A percentile compares a stretch with the other conserved stretches of the same genome.
Conservation (phyloP, 2,888 invertebrate genomes). For the Leucoma salicis region DNA sequence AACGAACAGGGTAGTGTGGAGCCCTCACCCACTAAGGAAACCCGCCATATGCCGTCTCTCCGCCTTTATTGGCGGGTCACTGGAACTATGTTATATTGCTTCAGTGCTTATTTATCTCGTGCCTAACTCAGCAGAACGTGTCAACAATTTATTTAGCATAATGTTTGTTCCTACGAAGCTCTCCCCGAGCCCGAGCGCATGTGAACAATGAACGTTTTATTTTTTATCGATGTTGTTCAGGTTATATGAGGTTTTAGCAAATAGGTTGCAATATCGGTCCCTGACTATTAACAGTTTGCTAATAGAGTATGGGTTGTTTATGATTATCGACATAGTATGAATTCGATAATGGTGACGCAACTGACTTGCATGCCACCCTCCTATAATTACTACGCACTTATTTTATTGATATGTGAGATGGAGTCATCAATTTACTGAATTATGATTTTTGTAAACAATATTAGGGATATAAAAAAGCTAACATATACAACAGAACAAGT, state of each 20-base stretch:
- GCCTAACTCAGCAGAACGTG: conserved; percentile 12
- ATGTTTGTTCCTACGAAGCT: conserved; percentile 23
- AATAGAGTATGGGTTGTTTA: conserved; percentile 45
- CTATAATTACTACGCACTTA: conserved; percentile 51
- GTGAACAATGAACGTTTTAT: conserved; percentile 26
- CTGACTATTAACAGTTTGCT: conserved; percentile 30
- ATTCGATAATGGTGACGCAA: conserved; percentile 65
- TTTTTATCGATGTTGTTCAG: conserved; percentile 11
- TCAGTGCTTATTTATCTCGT: too few species aligned
- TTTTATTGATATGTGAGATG: conserved; percentile 56
- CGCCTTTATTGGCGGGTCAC: too few species aligned
- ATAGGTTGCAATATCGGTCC: conserved; percentile 13
- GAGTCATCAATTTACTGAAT: conserved; percentile 45
- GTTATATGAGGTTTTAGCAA: conserved; percentile 26
- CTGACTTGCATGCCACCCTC: conserved; percentile 55
- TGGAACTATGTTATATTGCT: too few species aligned
- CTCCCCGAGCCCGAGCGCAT: conserved; percentile 18
- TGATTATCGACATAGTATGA: conserved; percentile 67
- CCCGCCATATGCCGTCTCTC: too few species aligned
- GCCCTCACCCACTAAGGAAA: too few species aligned
- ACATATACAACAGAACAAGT: too few species aligned
- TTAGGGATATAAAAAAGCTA: too few species aligned
- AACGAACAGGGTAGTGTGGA: too few species aligned
- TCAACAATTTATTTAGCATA: conserved; percentile 26
- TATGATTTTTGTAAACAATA: conserved; percentile 16